Evolutionary conservation across 2,113 vertebrate genomes (phyloP), one percentile per base, ranked within the genome.

Genomic region (Enhydra lutris): DNA sequence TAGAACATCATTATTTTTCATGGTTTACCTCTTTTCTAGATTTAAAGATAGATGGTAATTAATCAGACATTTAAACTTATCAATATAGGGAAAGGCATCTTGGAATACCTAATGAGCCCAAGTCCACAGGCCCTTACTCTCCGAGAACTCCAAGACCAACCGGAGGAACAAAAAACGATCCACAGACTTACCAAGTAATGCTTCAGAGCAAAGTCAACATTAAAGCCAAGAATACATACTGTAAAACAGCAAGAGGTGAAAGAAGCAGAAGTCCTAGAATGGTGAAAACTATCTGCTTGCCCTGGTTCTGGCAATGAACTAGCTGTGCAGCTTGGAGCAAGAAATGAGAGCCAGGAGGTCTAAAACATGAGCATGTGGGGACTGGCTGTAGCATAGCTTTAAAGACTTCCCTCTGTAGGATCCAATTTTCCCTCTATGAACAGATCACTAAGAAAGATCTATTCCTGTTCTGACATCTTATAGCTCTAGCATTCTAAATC

Each of bases 401-500:
- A 74, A 89, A 71, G 71, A 74, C 36, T 36, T 83, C 50, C 45
- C 42, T 95, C 78, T 94, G 29, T 31, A 81, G 89, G 18, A 81
- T 47, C 63, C 21, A 73, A 73, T 89, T 76, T 81, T 45, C 63
- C 63, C 39, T 34, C 84, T 91, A n/a, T 94, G 94, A 95, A 69
- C 42, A 89, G 47, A 59, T 23, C 55, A 84, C 29, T 74, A 88
- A 83, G 81, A 69, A 91, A 80, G 20, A 83, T 55, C 47, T 57
- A 55, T 94, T 90, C 34, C 45, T 91, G n/a, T 71, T 95, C 50
- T 90, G 47, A 90, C 6, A 79, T 36, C 52, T 26, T 76, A 6
- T 61, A 74, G 78, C 57, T 81, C 87, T 83, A 94, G 45, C 36
- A 91, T 86, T 91, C 42, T 42, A 93, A 91, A 90, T 91, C 45